Evolutionary conservation across 64 coral and sea anemone species (phyloP).

Genomic region (Hydrozoanthus tunicans): DNA sequence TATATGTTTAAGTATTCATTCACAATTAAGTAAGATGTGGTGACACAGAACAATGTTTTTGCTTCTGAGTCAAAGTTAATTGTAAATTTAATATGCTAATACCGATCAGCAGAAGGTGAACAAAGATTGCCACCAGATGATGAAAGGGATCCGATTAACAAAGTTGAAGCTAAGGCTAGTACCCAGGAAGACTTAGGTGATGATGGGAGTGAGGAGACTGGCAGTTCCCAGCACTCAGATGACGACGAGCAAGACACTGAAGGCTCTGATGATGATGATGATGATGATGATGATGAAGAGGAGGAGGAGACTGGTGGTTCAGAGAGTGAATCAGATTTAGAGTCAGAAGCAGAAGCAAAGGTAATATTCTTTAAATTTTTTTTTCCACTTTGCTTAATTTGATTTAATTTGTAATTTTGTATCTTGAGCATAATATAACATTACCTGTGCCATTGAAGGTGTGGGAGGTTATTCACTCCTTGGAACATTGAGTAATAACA

Average conservation of each 20-base stretch:
- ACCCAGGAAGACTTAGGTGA: constrained; percentile 5
- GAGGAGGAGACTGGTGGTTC: too few relatives aligned
- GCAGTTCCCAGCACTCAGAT: too few relatives aligned
- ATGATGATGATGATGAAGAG: too few relatives aligned
- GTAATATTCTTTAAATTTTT: too few relatives aligned
- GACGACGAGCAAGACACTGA: too few relatives aligned
- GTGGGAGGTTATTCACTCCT: too few relatives aligned
- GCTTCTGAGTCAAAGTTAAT: too few relatives aligned
- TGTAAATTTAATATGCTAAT: not conserved
- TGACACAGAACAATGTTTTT: not conserved
- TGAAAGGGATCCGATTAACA: not conserved
- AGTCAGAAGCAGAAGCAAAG: not conserved
- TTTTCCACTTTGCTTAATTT: too few relatives aligned
- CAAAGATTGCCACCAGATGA: not conserved
- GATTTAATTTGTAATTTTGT: not conserved
- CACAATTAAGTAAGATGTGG: not conserved
- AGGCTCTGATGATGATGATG: too few relatives aligned
- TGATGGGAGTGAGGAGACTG: constrained; percentile 32
- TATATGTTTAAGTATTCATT: too few relatives aligned
- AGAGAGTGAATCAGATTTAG: constrained; percentile 1
- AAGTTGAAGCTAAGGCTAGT: not conserved
- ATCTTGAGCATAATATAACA: not conserved
- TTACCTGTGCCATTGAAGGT: too few relatives aligned
- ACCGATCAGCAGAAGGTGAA: not conserved
- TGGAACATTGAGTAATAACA: too few relatives aligned